phyloP scores from a whole-genome alignment of 2,797 vertebrate genomes.

The Smutsia gigantea region DNA sequence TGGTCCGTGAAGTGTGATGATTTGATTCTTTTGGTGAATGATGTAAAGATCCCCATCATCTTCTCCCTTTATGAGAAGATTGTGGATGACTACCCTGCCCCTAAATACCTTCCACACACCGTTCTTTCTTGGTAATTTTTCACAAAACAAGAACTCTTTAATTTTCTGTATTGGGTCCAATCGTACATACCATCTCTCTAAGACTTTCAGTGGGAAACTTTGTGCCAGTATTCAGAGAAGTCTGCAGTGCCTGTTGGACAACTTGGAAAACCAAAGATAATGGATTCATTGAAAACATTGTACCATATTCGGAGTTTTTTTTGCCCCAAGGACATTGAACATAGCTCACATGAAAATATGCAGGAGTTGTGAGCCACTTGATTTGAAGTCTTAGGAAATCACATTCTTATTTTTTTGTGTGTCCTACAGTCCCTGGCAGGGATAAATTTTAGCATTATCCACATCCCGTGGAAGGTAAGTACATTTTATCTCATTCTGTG shows the following conservation, averaged over 20 bases:
- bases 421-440: background rate
- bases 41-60: background rate
- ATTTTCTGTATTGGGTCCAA: background rate
- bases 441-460: background rate
- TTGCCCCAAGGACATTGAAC: background rate
- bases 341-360: background rate
- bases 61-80: background rate
- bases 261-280: slow-evolving; percentile 6
- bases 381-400: background rate
- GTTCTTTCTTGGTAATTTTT: background rate
- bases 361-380: background rate
- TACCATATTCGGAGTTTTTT: background rate
- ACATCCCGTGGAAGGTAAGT: background rate
- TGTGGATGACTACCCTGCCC: background rate
- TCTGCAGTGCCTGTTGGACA: background rate
- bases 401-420: background rate
- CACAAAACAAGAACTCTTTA: background rate
- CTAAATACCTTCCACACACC: background rate
- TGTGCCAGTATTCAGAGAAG: background rate
- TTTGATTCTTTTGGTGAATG: background rate
- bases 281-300: background rate
- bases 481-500: background rate
- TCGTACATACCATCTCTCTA: background rate
- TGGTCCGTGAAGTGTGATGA: background rate
- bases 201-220: background rate